Base-by-base conservation (phyloP, 2,797 vertebrate genomes). In the Atherinosoma microstoma region DNA sequence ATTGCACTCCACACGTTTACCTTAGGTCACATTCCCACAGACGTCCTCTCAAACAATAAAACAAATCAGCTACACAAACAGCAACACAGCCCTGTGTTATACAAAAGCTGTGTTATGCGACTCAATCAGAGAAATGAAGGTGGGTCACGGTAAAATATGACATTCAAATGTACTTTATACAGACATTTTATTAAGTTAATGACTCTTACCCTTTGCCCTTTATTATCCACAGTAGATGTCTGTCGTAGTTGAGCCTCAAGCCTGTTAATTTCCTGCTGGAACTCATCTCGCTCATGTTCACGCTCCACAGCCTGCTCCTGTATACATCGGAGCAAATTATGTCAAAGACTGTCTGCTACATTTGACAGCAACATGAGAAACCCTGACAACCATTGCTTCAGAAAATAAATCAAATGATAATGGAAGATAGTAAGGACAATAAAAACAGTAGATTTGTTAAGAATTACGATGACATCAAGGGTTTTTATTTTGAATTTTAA, bases 281-380 rank as follows among this genome's bases (percentile, higher is more conserved):
- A 99, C 84, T 99, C 98, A 67, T 99, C 98, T 0, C 98, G 93
- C 59, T 99, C 98, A 0, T 98, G 97, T 81, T 99, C 98, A n/a
- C 98, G 91, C 86, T 99, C 98, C 11, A 95, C 89, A 0, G 98
- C 97, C 88, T 99, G 98, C 70, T 98, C 97, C 98, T 99, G 58
- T 54, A 66, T 12, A 38, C 29, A 69, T 2, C 2, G 29, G 2
- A 53, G 73, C 45, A 67, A 73, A 66, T 63, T 4, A 35, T 4
- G 42, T 78, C 12, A 64, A 36, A 68, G 30, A 57, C 0, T 10
- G 29, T 57, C 22, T 1, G 0, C n/a, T 53, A 6, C n/a, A 58
- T 53, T 61, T 27, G 56, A 32, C 38, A 65, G 36, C 11, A 58
- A 38, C 32, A 63, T 53, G 7, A 42, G 5, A 60, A 57, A 10